Conservation (phyloP, 2,888 invertebrate species). For the Zootermopsis nevadensis region DNA sequence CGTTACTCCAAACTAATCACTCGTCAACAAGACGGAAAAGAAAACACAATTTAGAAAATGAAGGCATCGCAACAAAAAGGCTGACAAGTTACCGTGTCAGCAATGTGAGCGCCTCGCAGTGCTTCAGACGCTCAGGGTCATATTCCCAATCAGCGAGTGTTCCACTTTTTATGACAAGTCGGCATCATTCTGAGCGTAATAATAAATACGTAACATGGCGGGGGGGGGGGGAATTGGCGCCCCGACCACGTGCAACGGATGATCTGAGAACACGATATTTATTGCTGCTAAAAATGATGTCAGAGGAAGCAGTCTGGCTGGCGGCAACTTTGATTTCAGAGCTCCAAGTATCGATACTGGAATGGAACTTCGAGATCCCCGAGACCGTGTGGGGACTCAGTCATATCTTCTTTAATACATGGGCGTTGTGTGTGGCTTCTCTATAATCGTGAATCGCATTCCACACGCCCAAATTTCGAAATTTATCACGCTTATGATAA, state of each 20-base stretch:
- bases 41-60: neutral
- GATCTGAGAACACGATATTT: neutral
- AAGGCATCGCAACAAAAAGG: neutral
- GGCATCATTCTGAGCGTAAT: neutral
- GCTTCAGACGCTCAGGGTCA: neutral
- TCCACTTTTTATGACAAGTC: neutral
- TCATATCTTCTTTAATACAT: no score
- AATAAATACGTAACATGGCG: neutral
- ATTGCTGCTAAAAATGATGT: neutral
- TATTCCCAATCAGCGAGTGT: neutral
- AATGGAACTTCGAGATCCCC: no score
- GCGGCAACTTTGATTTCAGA: neutral
- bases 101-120: neutral
- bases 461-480: no score
- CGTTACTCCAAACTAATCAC: no score
- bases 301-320: neutral
- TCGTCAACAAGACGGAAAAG: neutral
- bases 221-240: neutral
- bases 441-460: no score
- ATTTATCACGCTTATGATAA: no score
- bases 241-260: neutral
- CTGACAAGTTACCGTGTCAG: no score
- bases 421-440: no score
- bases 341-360: no score
- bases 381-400: no score